Conservation (phyloP, 2,113 vertebrate genomes). For the Megaptera novaeangliae region DNA sequence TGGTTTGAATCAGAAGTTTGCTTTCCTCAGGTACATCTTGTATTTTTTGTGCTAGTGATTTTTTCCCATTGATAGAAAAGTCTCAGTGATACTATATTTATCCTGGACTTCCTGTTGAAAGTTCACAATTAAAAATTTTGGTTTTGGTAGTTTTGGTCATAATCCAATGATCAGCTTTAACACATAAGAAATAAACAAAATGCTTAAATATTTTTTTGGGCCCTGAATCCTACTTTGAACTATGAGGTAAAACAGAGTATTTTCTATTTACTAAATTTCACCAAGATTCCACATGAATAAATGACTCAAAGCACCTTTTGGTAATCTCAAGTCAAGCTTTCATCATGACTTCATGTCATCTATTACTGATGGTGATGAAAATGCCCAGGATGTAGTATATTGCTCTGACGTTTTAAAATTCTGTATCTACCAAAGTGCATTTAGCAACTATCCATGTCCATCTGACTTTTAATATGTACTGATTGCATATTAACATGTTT, state of each 20-base stretch:
- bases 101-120: not conserved
- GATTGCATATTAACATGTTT: not conserved
- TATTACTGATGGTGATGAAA: not conserved
- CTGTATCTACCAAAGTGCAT: not conserved
- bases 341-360: not conserved
- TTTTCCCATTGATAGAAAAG: not conserved
- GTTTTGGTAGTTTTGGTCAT: not conserved
- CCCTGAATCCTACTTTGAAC: not conserved
- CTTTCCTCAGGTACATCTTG: not conserved
- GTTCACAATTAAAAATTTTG: not conserved
- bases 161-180: not conserved
- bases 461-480: not conserved
- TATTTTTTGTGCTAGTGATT: not conserved
- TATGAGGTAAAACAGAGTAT: not conserved
- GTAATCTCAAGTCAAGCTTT: not conserved
- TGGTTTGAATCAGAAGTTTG: conserved; percentile 34
- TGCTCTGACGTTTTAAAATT: not conserved
- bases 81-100: not conserved
- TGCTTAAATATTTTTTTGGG: not conserved
- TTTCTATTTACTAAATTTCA: conserved; percentile 10
- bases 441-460: not conserved
- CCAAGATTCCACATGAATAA: conserved; percentile 4
- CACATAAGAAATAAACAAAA: not conserved
- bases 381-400: not conserved
- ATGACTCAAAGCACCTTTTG: not conserved